These are phyloP conservation scores for Hyposoter didymator DNA, from an alignment of 2,888 invertebrate genomes.

Conservation along the genomic window DNA sequence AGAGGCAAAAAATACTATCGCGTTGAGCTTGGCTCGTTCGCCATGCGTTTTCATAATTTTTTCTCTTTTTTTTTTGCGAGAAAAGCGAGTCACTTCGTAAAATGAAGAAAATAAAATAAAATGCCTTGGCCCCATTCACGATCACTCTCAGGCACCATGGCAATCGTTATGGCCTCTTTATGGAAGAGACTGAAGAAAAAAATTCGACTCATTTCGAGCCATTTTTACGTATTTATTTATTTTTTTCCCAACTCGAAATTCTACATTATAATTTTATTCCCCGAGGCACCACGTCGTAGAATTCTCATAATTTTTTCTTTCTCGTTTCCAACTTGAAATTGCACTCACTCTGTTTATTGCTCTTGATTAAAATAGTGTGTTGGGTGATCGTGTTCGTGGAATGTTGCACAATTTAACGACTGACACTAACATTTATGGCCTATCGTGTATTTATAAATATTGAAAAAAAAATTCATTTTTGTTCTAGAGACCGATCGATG, in stretches of 20 bases:
- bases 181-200: neutral
- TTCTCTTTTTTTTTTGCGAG: conserved; percentile 4
- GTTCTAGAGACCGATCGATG: neutral
- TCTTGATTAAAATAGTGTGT: conserved; percentile 39
- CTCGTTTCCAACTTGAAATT: conserved; percentile 37
- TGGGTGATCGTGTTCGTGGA: conserved; percentile 54
- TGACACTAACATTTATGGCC: conserved; percentile 61
- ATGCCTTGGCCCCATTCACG: neutral
- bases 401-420: conserved; percentile 53
- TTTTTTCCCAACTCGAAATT: neutral
- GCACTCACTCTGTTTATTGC: conserved; percentile 63
- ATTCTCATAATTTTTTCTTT: neutral
- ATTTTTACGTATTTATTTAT: no score
- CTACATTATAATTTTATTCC: conserved; percentile 4
- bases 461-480: neutral
- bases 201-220: neutral
- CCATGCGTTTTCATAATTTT: no score
- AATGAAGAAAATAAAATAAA: neutral
- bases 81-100: neutral
- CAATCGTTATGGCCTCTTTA: neutral
- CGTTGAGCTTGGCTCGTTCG: neutral
- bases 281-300: conserved; percentile 27
- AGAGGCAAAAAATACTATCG: conserved; percentile 32
- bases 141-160: conserved; percentile 7
- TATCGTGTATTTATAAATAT: conserved; percentile 45